Percentiles rank a stretch among this genome's conserved stretches.
Conservation (phyloP, 1,140 invertebrate genomes). For the Phocides pigmalion region DNA sequence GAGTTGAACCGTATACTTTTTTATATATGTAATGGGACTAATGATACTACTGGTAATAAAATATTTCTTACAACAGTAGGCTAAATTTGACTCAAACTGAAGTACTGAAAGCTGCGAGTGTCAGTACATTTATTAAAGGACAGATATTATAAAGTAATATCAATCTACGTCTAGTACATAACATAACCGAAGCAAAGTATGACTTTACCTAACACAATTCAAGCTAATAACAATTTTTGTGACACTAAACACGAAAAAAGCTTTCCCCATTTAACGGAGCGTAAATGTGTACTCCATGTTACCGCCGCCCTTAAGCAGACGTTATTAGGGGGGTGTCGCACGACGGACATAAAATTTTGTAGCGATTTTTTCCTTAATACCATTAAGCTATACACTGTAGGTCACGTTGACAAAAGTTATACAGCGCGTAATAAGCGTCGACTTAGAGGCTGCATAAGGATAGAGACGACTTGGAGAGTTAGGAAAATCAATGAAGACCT, state of each 20-base stretch:
- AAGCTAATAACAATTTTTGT: constrained; percentile 82
- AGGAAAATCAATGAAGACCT: no score
- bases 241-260: constrained; percentile 83
- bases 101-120: no score
- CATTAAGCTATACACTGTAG: constrained; percentile 62
- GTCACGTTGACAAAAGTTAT: constrained; percentile 60
- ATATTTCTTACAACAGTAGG: no score
- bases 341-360: constrained; percentile 79
- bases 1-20: no score
- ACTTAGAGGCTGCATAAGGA: constrained; percentile 21
- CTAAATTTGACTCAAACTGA: no score
- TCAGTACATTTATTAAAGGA: no score
- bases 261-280: constrained; percentile 81
- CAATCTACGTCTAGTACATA: constrained; percentile 26
- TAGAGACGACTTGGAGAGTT: no score
- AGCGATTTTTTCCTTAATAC: constrained; percentile 78
- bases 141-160: constrained; percentile 12
- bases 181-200: constrained; percentile 38
- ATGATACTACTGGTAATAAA: no score
- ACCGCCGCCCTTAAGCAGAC: constrained; percentile 80
- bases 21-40: no score
- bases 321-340: constrained; percentile 77
- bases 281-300: constrained; percentile 82
- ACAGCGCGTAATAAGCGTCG: constrained; percentile 21
- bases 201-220: constrained; percentile 65